These are phyloP conservation scores for Arrhamphus sclerolepis DNA, from an alignment of 2,797 vertebrate genomes.

Conservation along the genomic window DNA sequence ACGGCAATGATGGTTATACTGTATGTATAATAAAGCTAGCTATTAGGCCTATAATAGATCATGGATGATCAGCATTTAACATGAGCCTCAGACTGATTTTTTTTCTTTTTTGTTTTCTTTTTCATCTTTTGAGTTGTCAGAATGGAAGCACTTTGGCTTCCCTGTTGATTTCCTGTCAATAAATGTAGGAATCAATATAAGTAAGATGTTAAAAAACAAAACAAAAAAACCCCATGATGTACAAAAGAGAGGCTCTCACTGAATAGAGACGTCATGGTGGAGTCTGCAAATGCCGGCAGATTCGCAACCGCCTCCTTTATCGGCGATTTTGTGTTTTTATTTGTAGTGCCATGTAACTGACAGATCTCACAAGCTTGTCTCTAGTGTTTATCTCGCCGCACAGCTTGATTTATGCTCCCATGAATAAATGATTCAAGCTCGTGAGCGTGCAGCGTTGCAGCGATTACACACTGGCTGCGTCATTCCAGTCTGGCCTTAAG, in stretches of 20 bases:
- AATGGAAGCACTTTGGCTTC: no score
- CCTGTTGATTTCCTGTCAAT: no score
- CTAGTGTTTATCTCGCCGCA: slow-evolving; percentile 39
- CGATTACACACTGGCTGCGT: slow-evolving; percentile 69
- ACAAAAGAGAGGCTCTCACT: slow-evolving; percentile 8
- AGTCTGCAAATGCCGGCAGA: slow-evolving; percentile 40
- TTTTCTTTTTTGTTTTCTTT: no score
- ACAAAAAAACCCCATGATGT: no score
- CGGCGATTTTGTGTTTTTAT: slow-evolving; percentile 33
- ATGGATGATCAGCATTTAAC: no score
- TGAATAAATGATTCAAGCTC: slow-evolving; percentile 64
- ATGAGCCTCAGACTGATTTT: no score
- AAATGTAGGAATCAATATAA: no score
- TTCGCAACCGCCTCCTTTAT: slow-evolving; percentile 22
- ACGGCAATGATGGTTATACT: no score
- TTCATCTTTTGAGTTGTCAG: no score
- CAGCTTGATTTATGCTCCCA: slow-evolving; percentile 48
- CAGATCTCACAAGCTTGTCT: slow-evolving; percentile 50
- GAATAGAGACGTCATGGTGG: slow-evolving; percentile 1
- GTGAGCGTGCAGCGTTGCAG: slow-evolving; percentile 52
- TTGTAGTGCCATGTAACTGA: slow-evolving; percentile 46
- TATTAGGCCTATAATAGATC: no score
- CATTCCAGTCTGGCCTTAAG: slow-evolving; percentile 61
- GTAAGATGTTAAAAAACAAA: no score
- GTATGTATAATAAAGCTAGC: no score